phyloP scores from a whole-genome alignment of 2,888 invertebrate species.

The Diploptera punctata region DNA sequence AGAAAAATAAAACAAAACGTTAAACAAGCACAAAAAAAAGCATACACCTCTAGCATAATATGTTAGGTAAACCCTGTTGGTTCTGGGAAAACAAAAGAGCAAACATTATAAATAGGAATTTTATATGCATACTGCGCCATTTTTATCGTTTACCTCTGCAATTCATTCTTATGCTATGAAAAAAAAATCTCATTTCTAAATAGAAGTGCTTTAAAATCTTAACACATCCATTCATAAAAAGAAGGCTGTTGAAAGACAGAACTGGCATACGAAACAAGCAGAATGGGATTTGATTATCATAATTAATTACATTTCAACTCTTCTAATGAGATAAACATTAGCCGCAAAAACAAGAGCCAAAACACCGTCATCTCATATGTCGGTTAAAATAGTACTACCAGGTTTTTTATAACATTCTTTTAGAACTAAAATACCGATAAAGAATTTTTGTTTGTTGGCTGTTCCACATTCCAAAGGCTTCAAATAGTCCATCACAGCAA shows the following conservation, averaged over 20 bases:
- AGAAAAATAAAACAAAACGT: too few species aligned
- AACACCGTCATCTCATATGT: neutral
- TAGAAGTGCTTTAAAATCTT: neutral
- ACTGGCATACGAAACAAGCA: neutral
- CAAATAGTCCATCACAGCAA: slow-evolving; percentile 2
- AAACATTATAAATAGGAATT: slow-evolving; percentile 3
- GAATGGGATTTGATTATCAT: neutral
- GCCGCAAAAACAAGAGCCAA: neutral
- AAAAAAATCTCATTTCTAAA: neutral
- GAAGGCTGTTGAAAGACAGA: neutral
- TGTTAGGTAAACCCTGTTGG: neutral
- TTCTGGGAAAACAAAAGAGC: neutral
- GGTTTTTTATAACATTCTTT: neutral
- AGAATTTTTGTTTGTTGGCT: neutral
- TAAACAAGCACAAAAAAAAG: too few species aligned
- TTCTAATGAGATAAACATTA: neutral
- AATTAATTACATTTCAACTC: neutral
- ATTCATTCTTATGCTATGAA: neutral
- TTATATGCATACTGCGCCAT: neutral
- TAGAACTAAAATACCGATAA: neutral
- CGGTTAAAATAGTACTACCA: neutral
- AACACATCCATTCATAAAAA: slow-evolving; percentile 2
- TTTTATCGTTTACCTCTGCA: neutral
- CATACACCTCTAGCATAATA: too few species aligned
- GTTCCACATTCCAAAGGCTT: neutral